Base-by-base conservation (phyloP, 1,140 invertebrate species). In the Coenobita brevimanus region DNA sequence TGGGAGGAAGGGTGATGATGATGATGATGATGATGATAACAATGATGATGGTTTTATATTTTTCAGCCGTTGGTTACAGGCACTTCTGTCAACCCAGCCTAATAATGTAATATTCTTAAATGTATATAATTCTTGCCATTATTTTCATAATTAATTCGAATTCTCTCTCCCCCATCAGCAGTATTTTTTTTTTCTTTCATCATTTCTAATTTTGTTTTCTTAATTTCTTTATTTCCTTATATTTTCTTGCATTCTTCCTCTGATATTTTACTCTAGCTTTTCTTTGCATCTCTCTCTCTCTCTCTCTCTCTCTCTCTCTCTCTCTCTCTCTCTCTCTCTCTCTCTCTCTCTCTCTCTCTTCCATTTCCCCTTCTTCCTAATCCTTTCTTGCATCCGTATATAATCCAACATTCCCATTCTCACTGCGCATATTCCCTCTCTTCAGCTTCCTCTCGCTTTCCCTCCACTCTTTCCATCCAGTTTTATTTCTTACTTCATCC, bases 271-370 rank as follows among this genome's bases (percentile, higher is more conserved):
- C 8, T 69, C 24, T 69, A 1, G 6, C 64, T 21, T 8, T 69
- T 36, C 24, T 2, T 3, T 21, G 13, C 38, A 27, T 69, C 64
- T 69, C 24, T 69, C 64, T 69, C 64, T 27, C 24, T 27, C 24
- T 69, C 64, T 69, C 24, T 69, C 24, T 69, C n/a, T 21, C n/a
- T 30, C 24, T 30, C n/a, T 30, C n/a, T 21, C 24, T 30, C 24
- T 21, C n/a, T 21, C 24, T 69, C 64, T 69, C 24, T 27, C 64
- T 69, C 24, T 27, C 24, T 69, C 64, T 30, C 64, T 69, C 24
- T 69, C 64, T 8, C 24, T 69, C 6, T 69, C 64, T 69, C 64
- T 69, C 64, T 69, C 64, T 69, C 64, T 69, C 67, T 71, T 38
- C 41, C 67, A 38, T 38, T 71, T 38, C 41, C 67, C 41, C 30